Evolutionary conservation across 2,797 vertebrate species (phyloP).

Genomic region (Melanotaenia nigrans): DNA sequence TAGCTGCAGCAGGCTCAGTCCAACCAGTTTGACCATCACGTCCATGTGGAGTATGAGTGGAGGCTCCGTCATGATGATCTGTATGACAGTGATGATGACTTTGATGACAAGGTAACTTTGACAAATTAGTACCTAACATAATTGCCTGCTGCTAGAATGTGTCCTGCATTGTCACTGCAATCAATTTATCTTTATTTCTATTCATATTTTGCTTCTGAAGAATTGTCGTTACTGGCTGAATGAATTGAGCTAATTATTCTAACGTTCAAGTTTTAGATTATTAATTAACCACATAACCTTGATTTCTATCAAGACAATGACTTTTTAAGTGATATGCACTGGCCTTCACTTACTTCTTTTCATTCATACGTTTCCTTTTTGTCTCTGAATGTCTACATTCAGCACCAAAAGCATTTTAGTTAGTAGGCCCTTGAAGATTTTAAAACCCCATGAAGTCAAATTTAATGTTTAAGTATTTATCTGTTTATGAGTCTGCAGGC

Average conservation of each 20-base stretch:
- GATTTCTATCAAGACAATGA: neutral
- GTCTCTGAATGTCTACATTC: no score
- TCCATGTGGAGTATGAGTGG: conserved; percentile 88
- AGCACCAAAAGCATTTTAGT: no score
- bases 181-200: neutral
- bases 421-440: no score
- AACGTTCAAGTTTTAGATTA: neutral
- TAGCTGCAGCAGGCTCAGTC: conserved; percentile 86
- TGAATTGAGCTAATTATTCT: neutral
- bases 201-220: neutral
- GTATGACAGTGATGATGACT: conserved; percentile 88
- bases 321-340: neutral
- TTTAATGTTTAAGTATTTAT: no score
- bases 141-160: neutral
- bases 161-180: neutral
- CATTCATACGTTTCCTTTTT: no score
- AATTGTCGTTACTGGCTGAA: neutral
- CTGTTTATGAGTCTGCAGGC: no score
- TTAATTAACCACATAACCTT: neutral
- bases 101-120: conserved; percentile 76
- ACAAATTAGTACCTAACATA: neutral
- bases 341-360: neutral
- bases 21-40: conserved; percentile 85
- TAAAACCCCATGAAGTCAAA: no score
- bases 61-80: conserved; percentile 84